phyloP scores from a whole-genome alignment of 1,140 invertebrate species.

The Thaumetopoea pityocampa region DNA sequence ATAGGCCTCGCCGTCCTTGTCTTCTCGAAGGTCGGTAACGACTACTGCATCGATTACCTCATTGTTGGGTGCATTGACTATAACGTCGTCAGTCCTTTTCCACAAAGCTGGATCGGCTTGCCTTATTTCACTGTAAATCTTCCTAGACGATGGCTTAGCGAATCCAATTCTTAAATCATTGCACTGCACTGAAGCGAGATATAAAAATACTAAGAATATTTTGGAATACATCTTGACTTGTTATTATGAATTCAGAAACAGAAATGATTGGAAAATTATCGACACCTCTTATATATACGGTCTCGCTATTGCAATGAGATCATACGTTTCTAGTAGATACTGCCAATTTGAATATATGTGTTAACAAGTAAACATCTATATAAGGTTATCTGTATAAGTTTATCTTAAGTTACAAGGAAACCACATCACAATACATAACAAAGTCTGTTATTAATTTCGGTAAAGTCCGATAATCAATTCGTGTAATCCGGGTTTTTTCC shows the following conservation, averaged over 20 bases:
- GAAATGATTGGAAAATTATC: background rate
- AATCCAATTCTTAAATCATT: conserved; percentile 45
- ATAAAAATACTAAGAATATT: background rate
- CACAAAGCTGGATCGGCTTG: conserved; percentile 56
- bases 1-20: conserved; percentile 47
- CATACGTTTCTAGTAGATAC: conserved; percentile 6
- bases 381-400: background rate
- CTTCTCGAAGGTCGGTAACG: conserved; percentile 51
- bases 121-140: conserved; percentile 52
- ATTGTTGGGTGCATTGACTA: conserved; percentile 41
- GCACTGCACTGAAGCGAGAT: conserved; percentile 16
- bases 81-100: conserved; percentile 51
- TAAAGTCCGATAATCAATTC: no score
- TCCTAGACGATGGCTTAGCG: conserved; percentile 31
- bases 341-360: conserved; percentile 6
- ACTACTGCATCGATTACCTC: conserved; percentile 50
- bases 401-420: conserved; percentile 19
- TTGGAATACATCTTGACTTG: conserved; percentile 13
- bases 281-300: conserved; percentile 11
- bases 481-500: no score
- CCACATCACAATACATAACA: conserved; percentile 16
- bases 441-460: no score
- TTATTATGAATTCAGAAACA: background rate
- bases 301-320: conserved; percentile 9
- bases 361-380: conserved; percentile 10